A percentile compares a stretch with the other conserved stretches of the same genome.
Conservation (phyloP, 2,113 vertebrate species). For the sheep (Ovis aries) region ARS-UI_Ramb_v3.0 NC_056054.1:181318501-181319000, state of each 20-base stretch:
- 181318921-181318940: background rate
- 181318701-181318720: background rate
- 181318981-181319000: background rate
- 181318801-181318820: background rate
- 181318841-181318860: background rate
- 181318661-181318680: background rate
- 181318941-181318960: background rate
- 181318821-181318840: slow-evolving; percentile 1
- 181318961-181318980: background rate
- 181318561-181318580: background rate
- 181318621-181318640: background rate
- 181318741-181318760: background rate
- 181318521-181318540: background rate
- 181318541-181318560: background rate
- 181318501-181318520: background rate
- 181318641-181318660: background rate
- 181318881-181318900: background rate
- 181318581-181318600: background rate
- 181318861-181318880: background rate
- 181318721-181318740: background rate
- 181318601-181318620: background rate
- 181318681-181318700: background rate
- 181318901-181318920: background rate
- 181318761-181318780: background rate
- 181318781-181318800: background rate